Evolutionary conservation across 2,888 invertebrate genomes (phyloP), one percentile per base, ranked within the genome.

Genomic region (Pollenia labialis): DNA sequence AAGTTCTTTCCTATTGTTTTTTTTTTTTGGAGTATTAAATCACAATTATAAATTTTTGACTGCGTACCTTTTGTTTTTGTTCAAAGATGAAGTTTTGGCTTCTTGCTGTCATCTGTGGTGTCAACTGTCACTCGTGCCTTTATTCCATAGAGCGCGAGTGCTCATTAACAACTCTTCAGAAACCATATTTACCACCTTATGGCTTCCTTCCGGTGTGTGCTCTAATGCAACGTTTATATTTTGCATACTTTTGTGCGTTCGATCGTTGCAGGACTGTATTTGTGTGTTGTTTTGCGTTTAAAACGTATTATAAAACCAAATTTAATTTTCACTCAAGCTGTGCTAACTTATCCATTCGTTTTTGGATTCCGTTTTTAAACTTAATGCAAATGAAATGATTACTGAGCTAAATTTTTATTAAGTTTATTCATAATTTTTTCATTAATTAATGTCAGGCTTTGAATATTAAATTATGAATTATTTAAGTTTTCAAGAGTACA

Each of bases 311-410:
- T 90, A 90, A 89, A 90, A 89, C 89, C 90, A 91, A 92, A 92
- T 92, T 91, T 89, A 90, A 90, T 91, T 91, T 91, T 90, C 89
- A 89, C 91, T 92, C 91, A 92, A 92, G 91, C 91, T 92, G 92
- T 89, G 91, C 90, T 90, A 90, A 87, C 74, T 32, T 32, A 32
- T 4, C 72, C 72, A 84, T 84, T 81, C 77, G 69, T 90, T 90
- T 76, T 82, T 89, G 87, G 86, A 77, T 52, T 84, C 64, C 80
- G 40, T 23, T 54, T 81, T 48, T n/a, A 46, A 14, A 40, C 12
- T 44, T 42, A 69, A 32, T 32, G 32, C 23, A 16, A 16, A 64
- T 44, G 8, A 58, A 81, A 64, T 86, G 46, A 79, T 81, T 81
- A 71, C 42, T 56, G 74, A 80, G 16, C 4, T 42, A 48, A 9